Conservation (phyloP, 2,113 vertebrate species). For the Bubo scandiacus region DNA sequence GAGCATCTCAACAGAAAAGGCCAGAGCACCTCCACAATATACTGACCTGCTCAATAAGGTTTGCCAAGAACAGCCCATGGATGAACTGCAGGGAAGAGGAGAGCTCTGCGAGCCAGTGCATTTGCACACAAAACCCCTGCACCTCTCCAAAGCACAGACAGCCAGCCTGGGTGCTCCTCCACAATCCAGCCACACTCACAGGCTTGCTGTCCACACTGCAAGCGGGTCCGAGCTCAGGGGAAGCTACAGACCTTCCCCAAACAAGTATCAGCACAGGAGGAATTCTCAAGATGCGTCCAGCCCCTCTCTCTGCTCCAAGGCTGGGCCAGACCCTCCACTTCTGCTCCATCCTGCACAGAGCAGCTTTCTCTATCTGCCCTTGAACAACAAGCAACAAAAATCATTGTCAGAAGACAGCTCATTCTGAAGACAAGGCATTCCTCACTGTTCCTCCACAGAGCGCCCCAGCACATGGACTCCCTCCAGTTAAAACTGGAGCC, state of each 20-base stretch:
- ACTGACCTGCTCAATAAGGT: background rate
- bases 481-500: background rate
- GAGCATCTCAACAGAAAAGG: background rate
- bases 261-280: no score
- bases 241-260: background rate
- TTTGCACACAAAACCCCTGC: background rate
- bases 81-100: background rate
- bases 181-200: background rate
- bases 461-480: background rate
- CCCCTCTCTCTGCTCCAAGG: background rate
- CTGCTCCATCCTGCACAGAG: background rate
- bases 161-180: background rate
- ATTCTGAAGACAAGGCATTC: background rate
- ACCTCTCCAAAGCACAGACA: background rate
- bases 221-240: background rate
- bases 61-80: background rate
- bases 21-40: background rate
- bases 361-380: background rate
- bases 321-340: background rate
- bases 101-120: background rate
- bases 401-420: fast-evolving
- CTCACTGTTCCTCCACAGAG: fast-evolving
- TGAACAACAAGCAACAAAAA: background rate
- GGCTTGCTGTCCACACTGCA: background rate
- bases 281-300: fast-evolving